Conservation (phyloP, 2,888 invertebrate species). For the Adineta ricciae region DNA sequence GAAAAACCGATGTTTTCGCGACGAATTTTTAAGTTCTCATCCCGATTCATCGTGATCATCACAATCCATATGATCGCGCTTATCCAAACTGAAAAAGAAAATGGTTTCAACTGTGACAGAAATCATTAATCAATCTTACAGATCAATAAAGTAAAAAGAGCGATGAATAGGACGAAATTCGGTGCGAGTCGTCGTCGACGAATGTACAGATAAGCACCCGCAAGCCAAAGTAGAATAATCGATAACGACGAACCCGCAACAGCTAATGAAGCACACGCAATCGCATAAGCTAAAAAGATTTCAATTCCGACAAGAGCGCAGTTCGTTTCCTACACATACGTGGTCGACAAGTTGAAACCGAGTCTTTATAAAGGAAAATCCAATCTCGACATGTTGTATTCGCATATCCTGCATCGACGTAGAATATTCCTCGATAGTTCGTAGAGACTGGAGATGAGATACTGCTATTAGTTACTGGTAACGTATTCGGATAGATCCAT, state of each 20-base stretch:
- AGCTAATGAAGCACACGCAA: conserved; percentile 31
- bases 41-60: conserved; percentile 31
- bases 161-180: conserved; percentile 4
- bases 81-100: conserved; percentile 1
- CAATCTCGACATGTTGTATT: not conserved
- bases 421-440: conserved; percentile 27
- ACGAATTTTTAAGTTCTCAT: conserved; percentile 13
- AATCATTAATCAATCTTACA: conserved; percentile 4
- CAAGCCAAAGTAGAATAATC: conserved; percentile 27
- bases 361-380: conserved; percentile 1
- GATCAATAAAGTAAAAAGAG: conserved; percentile 23
- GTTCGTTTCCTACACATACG: not conserved
- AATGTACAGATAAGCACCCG: conserved; percentile 23
- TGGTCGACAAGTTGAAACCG: not conserved
- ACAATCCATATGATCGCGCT: conserved; percentile 29
- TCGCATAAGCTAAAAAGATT: conserved; percentile 23
- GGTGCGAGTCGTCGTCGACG: not conserved
- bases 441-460: not conserved
- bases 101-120: too few relatives aligned
- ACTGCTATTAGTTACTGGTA: not conserved
- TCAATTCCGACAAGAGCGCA: too few relatives aligned
- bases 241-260: conserved; percentile 23
- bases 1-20: conserved; percentile 31
- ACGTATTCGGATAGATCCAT: conserved; percentile 30
- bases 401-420: not conserved